A percentile compares a stretch with the other conserved stretches of the same genome.
Conservation (phyloP, 2,797 vertebrate genomes). For the Lepilemur septentrionalis region DNA sequence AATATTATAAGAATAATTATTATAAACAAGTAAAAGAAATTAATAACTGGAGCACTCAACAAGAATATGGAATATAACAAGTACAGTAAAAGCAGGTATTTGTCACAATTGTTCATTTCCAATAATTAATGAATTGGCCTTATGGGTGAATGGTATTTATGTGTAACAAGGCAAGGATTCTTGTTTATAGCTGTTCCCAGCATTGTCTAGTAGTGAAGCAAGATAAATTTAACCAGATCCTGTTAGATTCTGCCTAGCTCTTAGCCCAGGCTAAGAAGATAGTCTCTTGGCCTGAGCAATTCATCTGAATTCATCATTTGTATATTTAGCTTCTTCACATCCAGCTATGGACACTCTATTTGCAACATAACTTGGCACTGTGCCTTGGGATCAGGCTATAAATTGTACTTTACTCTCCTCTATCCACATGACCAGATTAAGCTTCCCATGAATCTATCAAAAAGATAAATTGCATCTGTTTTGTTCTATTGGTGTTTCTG, state of each 20-base stretch:
- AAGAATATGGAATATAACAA: not conserved
- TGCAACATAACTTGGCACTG: not conserved
- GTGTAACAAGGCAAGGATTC: not conserved
- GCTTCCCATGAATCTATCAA: not conserved
- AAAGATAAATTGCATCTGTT: constrained; percentile 29
- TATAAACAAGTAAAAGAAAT: not conserved
- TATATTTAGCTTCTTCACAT: not conserved
- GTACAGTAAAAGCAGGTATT: not conserved
- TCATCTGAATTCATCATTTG: not conserved
- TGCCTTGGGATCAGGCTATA: not conserved
- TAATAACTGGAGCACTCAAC: not conserved
- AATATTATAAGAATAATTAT: not conserved
- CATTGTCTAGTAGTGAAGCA: not conserved
- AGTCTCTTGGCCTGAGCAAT: not conserved
- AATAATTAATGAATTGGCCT: not conserved
- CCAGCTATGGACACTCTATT: not conserved
- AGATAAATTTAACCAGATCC: not conserved
- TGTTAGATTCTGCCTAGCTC: not conserved
- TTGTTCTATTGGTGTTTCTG: constrained; percentile 26
- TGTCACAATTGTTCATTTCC: not conserved
- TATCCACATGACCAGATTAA: not conserved
- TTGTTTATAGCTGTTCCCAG: not conserved
- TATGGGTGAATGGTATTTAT: not conserved
- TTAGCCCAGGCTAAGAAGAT: not conserved
- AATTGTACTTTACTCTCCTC: not conserved